Evolutionary conservation across 2,113 vertebrate genomes (phyloP).

Genomic region (Hippocampus abdominalis): DNA sequence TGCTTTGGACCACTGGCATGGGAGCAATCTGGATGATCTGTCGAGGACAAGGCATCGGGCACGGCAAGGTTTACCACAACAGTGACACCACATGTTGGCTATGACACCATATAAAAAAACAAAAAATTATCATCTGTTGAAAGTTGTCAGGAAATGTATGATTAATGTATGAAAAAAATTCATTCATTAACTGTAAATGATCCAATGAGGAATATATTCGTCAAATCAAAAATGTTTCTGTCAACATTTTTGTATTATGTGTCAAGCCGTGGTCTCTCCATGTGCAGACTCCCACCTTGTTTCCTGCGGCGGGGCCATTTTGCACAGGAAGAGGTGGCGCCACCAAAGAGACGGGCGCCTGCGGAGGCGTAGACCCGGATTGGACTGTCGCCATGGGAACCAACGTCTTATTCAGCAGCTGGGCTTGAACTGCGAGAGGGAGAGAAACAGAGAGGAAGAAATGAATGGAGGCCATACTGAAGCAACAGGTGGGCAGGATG

Average conservation of each 20-base stretch:
- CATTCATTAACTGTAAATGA: no score
- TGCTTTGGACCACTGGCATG: constrained; percentile 81
- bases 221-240: no score
- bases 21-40: constrained; percentile 88
- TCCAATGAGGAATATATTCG: no score
- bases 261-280: not conserved
- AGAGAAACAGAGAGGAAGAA: constrained; percentile 18
- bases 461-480: constrained; percentile 32
- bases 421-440: constrained; percentile 74
- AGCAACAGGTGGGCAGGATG: constrained; percentile 35
- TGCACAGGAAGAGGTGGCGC: constrained; percentile 84
- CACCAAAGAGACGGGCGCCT: constrained; percentile 78
- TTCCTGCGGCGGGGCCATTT: constrained; percentile 78
- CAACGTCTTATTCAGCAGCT: constrained; percentile 84
- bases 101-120: no score
- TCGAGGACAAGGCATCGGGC: not conserved
- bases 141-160: no score
- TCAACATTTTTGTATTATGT: not conserved
- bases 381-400: constrained; percentile 84
- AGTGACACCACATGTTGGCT: not conserved
- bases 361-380: constrained; percentile 75
- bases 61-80: not conserved
- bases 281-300: constrained; percentile 72
- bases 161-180: no score
- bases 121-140: no score